A percentile compares a stretch with the other conserved stretches of the same genome.
phyloP scores from a whole-genome alignment of 2,888 invertebrate genomes.

The Erebia epiphron region DNA sequence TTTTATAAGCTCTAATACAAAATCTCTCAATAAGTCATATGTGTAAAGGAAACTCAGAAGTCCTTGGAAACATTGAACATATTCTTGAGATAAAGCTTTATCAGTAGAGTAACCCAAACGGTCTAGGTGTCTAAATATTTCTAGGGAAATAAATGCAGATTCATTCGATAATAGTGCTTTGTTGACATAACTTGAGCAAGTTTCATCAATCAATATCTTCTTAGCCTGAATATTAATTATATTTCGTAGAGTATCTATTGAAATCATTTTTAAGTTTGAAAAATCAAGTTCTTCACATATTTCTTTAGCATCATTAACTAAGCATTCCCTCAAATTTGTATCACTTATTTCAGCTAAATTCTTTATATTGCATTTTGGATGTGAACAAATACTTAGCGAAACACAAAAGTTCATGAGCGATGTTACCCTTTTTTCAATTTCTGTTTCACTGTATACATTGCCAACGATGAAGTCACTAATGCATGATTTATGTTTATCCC shows the following conservation, averaged over 20 bases:
- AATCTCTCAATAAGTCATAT: conserved; percentile 72
- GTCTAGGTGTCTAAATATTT: conserved; percentile 58
- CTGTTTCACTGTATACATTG: conserved; percentile 49
- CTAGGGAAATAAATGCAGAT: conserved; percentile 64
- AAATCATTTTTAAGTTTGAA: conserved; percentile 60
- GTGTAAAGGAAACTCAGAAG: conserved; percentile 78
- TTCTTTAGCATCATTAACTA: conserved; percentile 65
- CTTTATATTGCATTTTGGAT: conserved; percentile 64
- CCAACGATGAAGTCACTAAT: conserved; percentile 73
- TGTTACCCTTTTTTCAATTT: conserved; percentile 55
- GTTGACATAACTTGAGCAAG: conserved; percentile 50
- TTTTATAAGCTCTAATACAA: conserved; percentile 72
- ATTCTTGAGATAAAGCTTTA: conserved; percentile 52
- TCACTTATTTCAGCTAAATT: conserved; percentile 66
- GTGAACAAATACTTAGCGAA: conserved; percentile 67
- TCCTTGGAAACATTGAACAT: conserved; percentile 79
- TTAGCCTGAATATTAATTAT: conserved; percentile 55
- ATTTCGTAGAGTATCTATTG: conserved; percentile 57
- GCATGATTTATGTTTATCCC: conserved; percentile 80
- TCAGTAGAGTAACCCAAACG: conserved; percentile 46
- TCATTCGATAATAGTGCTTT: conserved; percentile 62
- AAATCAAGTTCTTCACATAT: conserved; percentile 62
- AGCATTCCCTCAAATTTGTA: conserved; percentile 58
- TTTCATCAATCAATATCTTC: conserved; percentile 54
- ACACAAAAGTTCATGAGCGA: conserved; percentile 65